Evolutionary conservation across 2,113 vertebrate genomes (phyloP).

Genomic region (Campylomormyrus numenius): DNA sequence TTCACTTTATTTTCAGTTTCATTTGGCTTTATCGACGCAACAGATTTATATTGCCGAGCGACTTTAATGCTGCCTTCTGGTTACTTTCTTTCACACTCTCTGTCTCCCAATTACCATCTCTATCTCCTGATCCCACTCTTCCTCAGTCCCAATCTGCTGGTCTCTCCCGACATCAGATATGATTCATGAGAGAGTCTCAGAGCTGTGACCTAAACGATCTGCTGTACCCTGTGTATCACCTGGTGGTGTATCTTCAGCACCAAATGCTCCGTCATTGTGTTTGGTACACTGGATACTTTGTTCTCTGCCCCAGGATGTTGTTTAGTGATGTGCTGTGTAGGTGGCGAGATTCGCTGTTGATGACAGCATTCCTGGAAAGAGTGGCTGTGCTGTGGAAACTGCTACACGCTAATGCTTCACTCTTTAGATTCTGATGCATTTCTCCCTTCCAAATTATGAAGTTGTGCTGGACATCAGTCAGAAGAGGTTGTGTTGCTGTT

Average conservation of each 20-base stretch:
- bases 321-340: neutral
- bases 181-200: neutral
- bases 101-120: neutral
- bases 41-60: neutral
- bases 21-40: neutral
- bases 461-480: slow-evolving; percentile 30
- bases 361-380: neutral
- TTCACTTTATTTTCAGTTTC: neutral
- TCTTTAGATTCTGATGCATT: slow-evolving; percentile 11
- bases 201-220: neutral
- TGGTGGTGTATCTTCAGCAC: neutral
- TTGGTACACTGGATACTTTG: neutral
- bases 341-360: neutral
- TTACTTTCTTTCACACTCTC: neutral
- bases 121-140: neutral
- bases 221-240: neutral
- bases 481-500: slow-evolving; percentile 45
- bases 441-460: slow-evolving; percentile 35
- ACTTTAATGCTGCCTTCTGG: neutral
- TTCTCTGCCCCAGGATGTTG: neutral
- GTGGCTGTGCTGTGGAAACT: neutral
- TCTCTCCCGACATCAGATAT: neutral
- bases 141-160: neutral
- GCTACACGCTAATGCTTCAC: neutral
- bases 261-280: neutral